Base-by-base conservation (phyloP, 37 sponge, comb jelly and placozoan genomes). In the Hormiphora californensis region DNA sequence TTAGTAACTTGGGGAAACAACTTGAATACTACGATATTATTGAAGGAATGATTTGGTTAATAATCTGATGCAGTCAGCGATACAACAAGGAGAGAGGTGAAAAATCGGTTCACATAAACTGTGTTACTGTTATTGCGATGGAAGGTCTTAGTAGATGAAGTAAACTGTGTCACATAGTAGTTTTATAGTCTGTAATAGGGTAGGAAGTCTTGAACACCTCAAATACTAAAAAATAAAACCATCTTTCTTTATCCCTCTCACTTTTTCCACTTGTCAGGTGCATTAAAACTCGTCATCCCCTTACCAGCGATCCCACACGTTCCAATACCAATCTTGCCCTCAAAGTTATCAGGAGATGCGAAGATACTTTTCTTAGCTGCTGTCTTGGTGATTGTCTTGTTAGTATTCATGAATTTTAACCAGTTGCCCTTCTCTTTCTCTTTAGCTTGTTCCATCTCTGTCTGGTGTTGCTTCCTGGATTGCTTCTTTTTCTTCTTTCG, bases 251-350 rank as follows among this genome's bases (percentile, higher is more conserved):
- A n/a, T n/a, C n/a, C n/a, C 27, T 57, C 21, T 36, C 43, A 73
- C 15, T 46, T 27, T 40, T 73, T 73, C 81, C 81, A 73, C 81
- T 73, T 73, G 81, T 73, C 81, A 73, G 81, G 81, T 11, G 46
- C 81, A 19, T 43, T 73, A 41, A 73, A 73, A 73, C 81, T 73
- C 11, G 81, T 73, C 81, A 73, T 73, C 43, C 81, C 81, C 43
- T 73, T 73, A 3, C 81, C 81, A 25, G 81, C 35, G 2, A 73
- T 73, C 46, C 81, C 81, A 73, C 81, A 73, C 43, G 81, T 73
- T 33, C 81, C 81, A 41, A 73, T 73, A 73, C 81, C 81, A 28
- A 73, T 73, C 81, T 73, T 73, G 25, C 81, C 81, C 28, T 73
- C 81, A 28, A 73, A 73, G 81, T 73, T 73, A 73, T 73, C 81